Percentiles rank a stretch among this genome's conserved stretches.
Conservation (phyloP, 1,140 invertebrate genomes). For the Sogatella furcifera region DNA sequence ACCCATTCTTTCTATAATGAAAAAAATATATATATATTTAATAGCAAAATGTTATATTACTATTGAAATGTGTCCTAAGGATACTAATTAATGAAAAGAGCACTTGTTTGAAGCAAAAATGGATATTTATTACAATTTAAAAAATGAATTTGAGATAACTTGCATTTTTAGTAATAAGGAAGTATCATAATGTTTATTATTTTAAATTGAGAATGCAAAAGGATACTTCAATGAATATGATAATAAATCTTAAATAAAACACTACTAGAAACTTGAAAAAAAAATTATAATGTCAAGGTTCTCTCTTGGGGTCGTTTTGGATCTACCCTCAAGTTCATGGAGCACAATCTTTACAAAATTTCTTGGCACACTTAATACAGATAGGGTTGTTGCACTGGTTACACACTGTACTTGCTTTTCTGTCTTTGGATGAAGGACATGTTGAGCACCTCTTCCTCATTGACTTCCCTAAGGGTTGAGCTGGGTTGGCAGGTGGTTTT, state of each 20-base stretch:
- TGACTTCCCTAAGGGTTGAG: neutral
- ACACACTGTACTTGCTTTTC: constrained; percentile 3
- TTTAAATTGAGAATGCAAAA: neutral
- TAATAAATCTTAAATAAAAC: neutral
- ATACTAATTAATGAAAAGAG: neutral
- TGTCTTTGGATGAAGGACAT: constrained; percentile 4
- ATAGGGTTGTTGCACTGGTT: constrained; percentile 6
- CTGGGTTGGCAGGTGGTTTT: constrained; percentile 5
- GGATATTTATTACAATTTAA: constrained; percentile 2
- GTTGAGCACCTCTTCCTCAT: constrained; percentile 9
- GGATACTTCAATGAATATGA: neutral
- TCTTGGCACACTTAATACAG: constrained; percentile 3
- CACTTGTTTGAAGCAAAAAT: neutral
- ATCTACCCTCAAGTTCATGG: constrained; percentile 4
- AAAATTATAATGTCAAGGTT: neutral
- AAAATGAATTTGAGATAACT: constrained; percentile 4
- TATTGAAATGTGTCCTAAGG: neutral
- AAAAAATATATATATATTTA: neutral
- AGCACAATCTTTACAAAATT: constrained; percentile 3
- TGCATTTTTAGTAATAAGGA: neutral
- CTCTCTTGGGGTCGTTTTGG: neutral
- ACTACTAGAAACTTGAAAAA: neutral
- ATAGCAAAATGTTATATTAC: neutral
- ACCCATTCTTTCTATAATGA: neutral
- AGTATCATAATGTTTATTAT: neutral